phyloP scores from a whole-genome alignment of 1,140 invertebrate genomes.

The Musca vetustissima region DNA sequence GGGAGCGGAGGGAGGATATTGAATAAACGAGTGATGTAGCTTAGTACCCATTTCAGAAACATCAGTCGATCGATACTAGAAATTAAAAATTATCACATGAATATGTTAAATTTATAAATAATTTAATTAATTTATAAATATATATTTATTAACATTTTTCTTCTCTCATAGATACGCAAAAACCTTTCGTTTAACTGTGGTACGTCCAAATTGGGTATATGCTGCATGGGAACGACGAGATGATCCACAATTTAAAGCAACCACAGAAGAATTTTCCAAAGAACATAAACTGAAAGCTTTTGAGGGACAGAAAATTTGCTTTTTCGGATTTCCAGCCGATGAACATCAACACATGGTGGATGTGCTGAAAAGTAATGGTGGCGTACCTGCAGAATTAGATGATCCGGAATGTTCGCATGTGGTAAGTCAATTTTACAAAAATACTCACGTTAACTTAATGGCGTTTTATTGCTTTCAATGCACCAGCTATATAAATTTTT shows the following conservation, averaged over 20 bases:
- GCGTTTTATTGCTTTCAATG: no score
- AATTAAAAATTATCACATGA: no score
- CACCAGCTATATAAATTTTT: neutral
- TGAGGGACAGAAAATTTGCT: conserved; percentile 81
- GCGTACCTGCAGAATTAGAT: conserved; percentile 70
- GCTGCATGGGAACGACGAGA: conserved; percentile 79
- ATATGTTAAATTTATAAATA: no score
- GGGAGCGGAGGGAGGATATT: no score
- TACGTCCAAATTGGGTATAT: conserved; percentile 85
- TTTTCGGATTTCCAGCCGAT: conserved; percentile 84
- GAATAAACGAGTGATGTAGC: no score
- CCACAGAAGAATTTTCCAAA: conserved; percentile 68
- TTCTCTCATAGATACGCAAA: conserved; percentile 72
- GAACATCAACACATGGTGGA: conserved; percentile 91
- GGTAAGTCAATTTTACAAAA: conserved; percentile 61
- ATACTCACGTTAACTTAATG: neutral
- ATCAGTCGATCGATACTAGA: no score
- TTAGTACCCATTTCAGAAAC: no score
- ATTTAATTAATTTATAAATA: neutral
- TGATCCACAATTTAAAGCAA: conserved; percentile 67
- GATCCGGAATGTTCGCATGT: conserved; percentile 87
- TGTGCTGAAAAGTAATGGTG: conserved; percentile 82
- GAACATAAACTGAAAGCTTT: conserved; percentile 84
- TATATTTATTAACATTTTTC: conserved; percentile 3
- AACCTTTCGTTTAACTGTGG: conserved; percentile 84